phyloP scores from a whole-genome alignment of 2,888 invertebrate genomes.

The Drosophila picticornis region DNA sequence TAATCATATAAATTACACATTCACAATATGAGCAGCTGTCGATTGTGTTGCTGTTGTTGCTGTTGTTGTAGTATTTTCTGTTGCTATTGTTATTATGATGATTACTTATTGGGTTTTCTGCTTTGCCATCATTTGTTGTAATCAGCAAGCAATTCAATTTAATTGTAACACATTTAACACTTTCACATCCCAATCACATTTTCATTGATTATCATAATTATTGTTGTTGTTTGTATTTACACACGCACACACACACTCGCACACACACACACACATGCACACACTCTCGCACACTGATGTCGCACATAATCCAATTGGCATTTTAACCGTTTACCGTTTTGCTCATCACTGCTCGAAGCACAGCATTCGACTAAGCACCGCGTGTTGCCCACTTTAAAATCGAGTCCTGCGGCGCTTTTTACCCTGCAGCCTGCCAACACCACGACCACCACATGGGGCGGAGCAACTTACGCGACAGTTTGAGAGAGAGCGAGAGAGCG shows the following conservation, averaged over 20 bases:
- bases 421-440: slow-evolving; percentile 75
- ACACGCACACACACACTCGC: slow-evolving; percentile 19
- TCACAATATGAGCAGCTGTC: slow-evolving; percentile 18
- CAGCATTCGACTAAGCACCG: slow-evolving; percentile 74
- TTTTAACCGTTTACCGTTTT: slow-evolving; percentile 48
- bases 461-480: slow-evolving; percentile 61
- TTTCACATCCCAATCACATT: slow-evolving; percentile 61
- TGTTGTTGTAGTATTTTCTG: slow-evolving; percentile 32
- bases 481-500: slow-evolving; percentile 26
- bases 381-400: slow-evolving; percentile 33
- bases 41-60: slow-evolving; percentile 31
- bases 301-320: slow-evolving; percentile 56
- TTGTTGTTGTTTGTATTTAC: slow-evolving; percentile 28
- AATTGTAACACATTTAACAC: slow-evolving; percentile 77
- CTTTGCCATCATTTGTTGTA: slow-evolving; percentile 71
- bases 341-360: slow-evolving; percentile 80
- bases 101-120: slow-evolving; percentile 49
- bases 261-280: neutral
- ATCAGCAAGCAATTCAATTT: slow-evolving; percentile 74
- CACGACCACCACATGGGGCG: slow-evolving; percentile 61
- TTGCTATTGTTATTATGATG: slow-evolving; percentile 55
- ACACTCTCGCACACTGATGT: neutral
- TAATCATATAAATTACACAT: slow-evolving; percentile 41
- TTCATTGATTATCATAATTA: slow-evolving; percentile 50
- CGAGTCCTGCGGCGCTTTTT: slow-evolving; percentile 83